These are phyloP conservation scores for Nowickia ferox DNA, from an alignment of 2,888 invertebrate genomes.

Conservation along the genomic window DNA sequence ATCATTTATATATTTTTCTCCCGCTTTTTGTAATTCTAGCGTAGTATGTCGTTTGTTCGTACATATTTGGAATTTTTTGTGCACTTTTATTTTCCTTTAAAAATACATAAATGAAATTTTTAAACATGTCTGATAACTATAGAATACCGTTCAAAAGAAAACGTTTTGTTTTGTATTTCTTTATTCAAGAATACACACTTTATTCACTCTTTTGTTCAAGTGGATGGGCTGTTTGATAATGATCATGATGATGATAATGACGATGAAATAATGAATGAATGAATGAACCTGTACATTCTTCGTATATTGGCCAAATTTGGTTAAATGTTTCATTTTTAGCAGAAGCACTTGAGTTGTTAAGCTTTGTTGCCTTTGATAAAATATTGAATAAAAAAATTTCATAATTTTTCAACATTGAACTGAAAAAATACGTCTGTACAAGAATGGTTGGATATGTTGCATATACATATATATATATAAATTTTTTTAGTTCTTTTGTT, in stretches of 20 bases:
- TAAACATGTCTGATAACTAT: slow-evolving; percentile 33
- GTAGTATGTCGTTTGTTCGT: slow-evolving; percentile 2
- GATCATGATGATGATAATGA: slow-evolving; percentile 1
- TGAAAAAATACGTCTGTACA: no score
- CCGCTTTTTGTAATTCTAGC: slow-evolving; percentile 13
- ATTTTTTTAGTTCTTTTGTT: no score
- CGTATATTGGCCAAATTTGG: slow-evolving; percentile 64
- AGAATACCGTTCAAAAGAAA: slow-evolving; percentile 40
- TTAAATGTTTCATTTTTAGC: slow-evolving; percentile 55
- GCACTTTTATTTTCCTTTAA: slow-evolving; percentile 48
- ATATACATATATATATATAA: no score
- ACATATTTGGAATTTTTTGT: slow-evolving; percentile 5
- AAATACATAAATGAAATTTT: slow-evolving; percentile 21
- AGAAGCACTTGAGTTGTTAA: slow-evolving; percentile 13
- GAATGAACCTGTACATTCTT: slow-evolving; percentile 22
- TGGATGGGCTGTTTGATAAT: background rate
- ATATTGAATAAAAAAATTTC: background rate
- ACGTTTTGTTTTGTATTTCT: slow-evolving; percentile 36
- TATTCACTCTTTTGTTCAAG: slow-evolving; percentile 18
- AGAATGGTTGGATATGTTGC: no score
- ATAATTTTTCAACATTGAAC: background rate
- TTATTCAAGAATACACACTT: slow-evolving; percentile 48
- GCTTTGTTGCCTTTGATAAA: background rate
- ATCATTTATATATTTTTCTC: slow-evolving; percentile 6
- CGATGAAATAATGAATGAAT: background rate